Conservation (phyloP, 2,113 vertebrate species). For the Mesembrinibis cayennensis region DNA sequence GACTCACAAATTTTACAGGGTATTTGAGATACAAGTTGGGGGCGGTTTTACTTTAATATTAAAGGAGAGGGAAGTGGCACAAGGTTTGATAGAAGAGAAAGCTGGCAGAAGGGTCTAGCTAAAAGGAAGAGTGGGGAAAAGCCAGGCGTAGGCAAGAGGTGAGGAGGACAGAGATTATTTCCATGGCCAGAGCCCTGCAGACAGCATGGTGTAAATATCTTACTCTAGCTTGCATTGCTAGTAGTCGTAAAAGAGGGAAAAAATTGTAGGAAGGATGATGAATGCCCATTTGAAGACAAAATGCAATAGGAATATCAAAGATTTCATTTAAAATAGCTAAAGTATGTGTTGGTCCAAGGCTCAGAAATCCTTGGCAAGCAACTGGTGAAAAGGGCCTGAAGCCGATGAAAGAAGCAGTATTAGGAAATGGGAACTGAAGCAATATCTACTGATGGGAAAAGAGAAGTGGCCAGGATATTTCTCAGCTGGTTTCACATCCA, state of each 20-base stretch:
- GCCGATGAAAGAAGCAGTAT: not conserved
- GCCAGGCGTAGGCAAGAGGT: not conserved
- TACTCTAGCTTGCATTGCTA: not conserved
- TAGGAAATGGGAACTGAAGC: conserved; percentile 44
- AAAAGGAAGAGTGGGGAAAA: not conserved
- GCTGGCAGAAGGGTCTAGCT: not conserved
- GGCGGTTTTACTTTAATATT: not conserved
- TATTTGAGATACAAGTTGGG: not conserved
- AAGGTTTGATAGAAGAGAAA: not conserved
- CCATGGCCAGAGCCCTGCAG: not conserved
- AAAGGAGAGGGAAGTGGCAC: not conserved
- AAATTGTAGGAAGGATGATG: not conserved
- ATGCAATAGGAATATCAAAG: not conserved
- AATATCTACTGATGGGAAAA: conserved; percentile 19
- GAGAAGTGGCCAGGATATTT: conserved; percentile 7
- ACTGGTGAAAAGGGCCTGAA: not conserved
- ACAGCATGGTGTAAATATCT: not conserved
- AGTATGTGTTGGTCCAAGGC: not conserved
- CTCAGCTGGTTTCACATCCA: conserved; percentile 49
- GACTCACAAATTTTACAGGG: not conserved
- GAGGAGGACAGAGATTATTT: not conserved
- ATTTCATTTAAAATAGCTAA: not conserved
- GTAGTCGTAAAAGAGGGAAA: too few species aligned
- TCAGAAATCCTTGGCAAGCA: not conserved
- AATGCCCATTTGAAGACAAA: not conserved